Percentiles rank a stretch among this genome's conserved stretches.
Evolutionary conservation across 2,888 invertebrate species (phyloP).

Genomic region (Torymus tubicola): DNA sequence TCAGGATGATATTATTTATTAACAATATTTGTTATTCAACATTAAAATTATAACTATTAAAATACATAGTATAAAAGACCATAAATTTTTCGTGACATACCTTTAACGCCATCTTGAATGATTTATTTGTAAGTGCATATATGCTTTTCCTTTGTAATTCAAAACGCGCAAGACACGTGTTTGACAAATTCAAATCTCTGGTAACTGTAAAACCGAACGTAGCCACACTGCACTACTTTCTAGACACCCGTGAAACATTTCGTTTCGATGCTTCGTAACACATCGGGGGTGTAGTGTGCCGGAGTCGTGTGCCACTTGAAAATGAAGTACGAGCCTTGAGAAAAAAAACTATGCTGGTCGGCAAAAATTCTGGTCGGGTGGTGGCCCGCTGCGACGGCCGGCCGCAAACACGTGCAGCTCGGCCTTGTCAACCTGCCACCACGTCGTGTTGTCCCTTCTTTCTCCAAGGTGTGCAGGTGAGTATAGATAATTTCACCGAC

Average conservation of each 20-base stretch:
- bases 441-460: neutral
- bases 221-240: too few species aligned
- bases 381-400: conserved; percentile 11
- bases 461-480: neutral
- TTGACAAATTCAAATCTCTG: too few species aligned
- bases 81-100: too few species aligned
- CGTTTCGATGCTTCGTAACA: neutral
- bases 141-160: too few species aligned
- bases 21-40: too few species aligned
- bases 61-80: too few species aligned
- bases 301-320: neutral
- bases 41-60: too few species aligned
- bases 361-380: conserved; percentile 34
- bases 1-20: too few species aligned
- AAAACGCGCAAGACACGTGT: too few species aligned
- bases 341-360: neutral
- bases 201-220: neutral
- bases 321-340: conserved; percentile 13
- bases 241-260: neutral
- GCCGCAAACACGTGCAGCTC: conserved; percentile 24
- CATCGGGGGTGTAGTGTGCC: too few species aligned
- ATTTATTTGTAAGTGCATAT: too few species aligned
- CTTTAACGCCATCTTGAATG: too few species aligned
- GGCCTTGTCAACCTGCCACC: conserved; percentile 28
- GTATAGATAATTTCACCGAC: neutral